Evolutionary conservation across 1,140 invertebrate species (phyloP).

Genomic region (Paracyclopina nana): DNA sequence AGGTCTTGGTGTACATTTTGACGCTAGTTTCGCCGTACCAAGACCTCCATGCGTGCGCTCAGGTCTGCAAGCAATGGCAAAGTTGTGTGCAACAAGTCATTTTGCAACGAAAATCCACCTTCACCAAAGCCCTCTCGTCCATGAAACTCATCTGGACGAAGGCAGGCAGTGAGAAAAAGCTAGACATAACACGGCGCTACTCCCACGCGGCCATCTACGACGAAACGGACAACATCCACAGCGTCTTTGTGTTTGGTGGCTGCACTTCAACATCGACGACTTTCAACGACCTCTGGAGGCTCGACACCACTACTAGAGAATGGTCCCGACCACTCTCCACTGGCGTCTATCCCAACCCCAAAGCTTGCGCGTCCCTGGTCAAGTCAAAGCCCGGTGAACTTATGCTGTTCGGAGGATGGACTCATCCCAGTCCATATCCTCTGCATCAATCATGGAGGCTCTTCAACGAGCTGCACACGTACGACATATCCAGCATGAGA

Average conservation of each 20-base stretch:
- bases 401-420: conserved; percentile 86
- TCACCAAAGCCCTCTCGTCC: no score
- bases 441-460: conserved; percentile 64
- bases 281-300: conserved; percentile 89
- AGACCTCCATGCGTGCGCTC: conserved; percentile 60
- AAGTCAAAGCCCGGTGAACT: conserved; percentile 60
- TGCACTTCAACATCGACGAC: conserved; percentile 82
- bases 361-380: conserved; percentile 81
- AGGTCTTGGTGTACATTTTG: conserved; percentile 78
- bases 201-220: conserved; percentile 18
- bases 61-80: conserved; percentile 62
- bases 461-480: conserved; percentile 81
- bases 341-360: conserved; percentile 83
- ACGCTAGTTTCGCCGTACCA: conserved; percentile 68
- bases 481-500: conserved; percentile 55
- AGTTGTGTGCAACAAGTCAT: no score
- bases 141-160: no score
- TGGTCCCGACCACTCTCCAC: conserved; percentile 41
- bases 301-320: conserved; percentile 60
- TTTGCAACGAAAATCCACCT: no score
- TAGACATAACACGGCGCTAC: conserved; percentile 5
- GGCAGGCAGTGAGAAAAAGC: no score
- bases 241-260: conserved; percentile 88
- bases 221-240: conserved; percentile 37
- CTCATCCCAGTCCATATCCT: conserved; percentile 72